Conservation (phyloP, 2,113 vertebrate species). For the Engraulis encrasicolus region DNA sequence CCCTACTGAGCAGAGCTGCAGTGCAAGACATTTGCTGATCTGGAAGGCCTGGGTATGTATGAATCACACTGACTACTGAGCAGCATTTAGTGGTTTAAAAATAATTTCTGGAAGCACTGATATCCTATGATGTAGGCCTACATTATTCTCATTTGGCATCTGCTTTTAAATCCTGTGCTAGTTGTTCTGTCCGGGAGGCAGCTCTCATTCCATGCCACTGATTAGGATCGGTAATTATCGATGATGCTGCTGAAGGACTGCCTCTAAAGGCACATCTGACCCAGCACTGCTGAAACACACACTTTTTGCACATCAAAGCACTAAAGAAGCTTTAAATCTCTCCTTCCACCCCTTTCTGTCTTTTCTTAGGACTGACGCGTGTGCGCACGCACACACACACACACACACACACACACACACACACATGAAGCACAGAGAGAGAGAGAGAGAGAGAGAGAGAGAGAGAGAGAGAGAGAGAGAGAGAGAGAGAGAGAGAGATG, state of each 20-base stretch:
- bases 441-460: background rate
- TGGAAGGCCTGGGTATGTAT: background rate
- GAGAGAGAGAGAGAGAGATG: too few relatives aligned
- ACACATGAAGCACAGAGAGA: background rate
- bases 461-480: too few relatives aligned
- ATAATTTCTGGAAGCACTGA: background rate
- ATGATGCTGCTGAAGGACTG: slow-evolving; percentile 52
- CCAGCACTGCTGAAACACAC: slow-evolving; percentile 33
- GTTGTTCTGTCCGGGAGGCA: background rate
- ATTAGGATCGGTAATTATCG: slow-evolving; percentile 54
- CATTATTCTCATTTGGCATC: background rate
- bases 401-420: background rate
- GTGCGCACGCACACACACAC: too few relatives aligned
- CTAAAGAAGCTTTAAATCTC: background rate
- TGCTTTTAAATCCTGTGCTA: background rate
- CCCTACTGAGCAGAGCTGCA: too few relatives aligned
- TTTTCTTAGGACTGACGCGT: background rate
- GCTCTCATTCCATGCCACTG: slow-evolving; percentile 25
- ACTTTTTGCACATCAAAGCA: slow-evolving; percentile 1
- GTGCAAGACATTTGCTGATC: background rate
- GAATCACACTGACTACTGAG: background rate
- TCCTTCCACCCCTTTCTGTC: background rate
- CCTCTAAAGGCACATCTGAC: slow-evolving; percentile 49
- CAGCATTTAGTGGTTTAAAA: background rate
- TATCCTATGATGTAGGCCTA: background rate